Base-by-base conservation (phyloP, 2,797 vertebrate genomes). In the Eurystomus glaucurus region DNA sequence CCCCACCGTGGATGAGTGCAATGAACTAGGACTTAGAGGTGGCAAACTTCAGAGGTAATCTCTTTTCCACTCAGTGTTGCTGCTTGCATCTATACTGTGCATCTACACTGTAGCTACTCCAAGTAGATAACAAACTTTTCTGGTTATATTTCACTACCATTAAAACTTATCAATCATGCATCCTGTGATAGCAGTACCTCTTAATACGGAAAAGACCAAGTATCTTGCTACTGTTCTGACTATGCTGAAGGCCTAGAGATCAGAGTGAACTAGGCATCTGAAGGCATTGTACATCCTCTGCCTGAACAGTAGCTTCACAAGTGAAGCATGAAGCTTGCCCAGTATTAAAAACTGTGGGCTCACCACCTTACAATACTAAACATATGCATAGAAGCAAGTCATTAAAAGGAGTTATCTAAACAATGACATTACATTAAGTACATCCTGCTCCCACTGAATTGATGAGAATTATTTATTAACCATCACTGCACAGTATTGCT, bases 391-490 rank as follows among this genome's bases (percentile, higher is more conserved):
- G 46, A 91, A 94, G 84, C 60, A 90, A 66, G 23, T 60, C 29
- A 65, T 89, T 85, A 85, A 91, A 96, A 58, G 19, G 35, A 29
- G 16, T 9, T 81, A 26, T 88, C 68, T 74, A 93, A 94, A 90
- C 65, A 64, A 88, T 84, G 54, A 76, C 68, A 43, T 93, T 71
- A 91, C 51, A 48, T 76, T 75, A 84, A 70, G 60, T 61, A 48
- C 81, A 82, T 68, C n/a, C 54, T 92, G 23, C 54, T 93, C 50
- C 65, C 54, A 65, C 6, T 51, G 33, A 94, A 78, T 20, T 64
- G 41, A 69, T 71, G 51, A 61, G 62, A 45, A 60, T 85, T 82
- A 69, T 71, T 90, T 95, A 83, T 80, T 92, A 68, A 85, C 75
- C 72, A 86, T 69, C 51, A 58, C 69, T 61, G 21, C 35, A 68